A percentile compares a stretch with the other conserved stretches of the same genome.
Evolutionary conservation across 2,113 vertebrate genomes (phyloP).

Genomic region (Dascyllus trimaculatus): DNA sequence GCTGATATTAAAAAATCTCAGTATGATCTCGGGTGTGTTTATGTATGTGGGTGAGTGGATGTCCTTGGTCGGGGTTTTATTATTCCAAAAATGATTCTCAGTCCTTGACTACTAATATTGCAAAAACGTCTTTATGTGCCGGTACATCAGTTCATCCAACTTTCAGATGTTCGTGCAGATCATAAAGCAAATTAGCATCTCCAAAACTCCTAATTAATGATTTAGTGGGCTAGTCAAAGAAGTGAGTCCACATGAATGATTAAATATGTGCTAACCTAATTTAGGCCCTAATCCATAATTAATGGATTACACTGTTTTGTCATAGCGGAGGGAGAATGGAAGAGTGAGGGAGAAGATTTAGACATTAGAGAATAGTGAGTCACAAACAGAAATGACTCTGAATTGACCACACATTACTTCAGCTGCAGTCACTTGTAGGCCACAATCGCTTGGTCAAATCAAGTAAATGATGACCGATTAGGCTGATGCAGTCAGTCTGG

Average conservation of each 20-base stretch:
- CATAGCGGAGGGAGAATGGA: constrained; percentile 32
- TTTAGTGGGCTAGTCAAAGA: constrained; percentile 71
- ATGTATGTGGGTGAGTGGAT: background rate
- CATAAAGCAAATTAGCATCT: constrained; percentile 69
- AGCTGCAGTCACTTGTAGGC: constrained; percentile 24
- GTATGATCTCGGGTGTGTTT: constrained; percentile 13
- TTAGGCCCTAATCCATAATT: constrained; percentile 71
- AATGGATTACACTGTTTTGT: constrained; percentile 71
- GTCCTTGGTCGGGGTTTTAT: background rate
- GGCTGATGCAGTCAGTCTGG: constrained; percentile 16
- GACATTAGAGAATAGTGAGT: constrained; percentile 32
- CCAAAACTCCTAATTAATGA: constrained; percentile 70
- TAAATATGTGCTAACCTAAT: constrained; percentile 77
- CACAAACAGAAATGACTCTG: constrained; percentile 51
- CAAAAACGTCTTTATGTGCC: background rate
- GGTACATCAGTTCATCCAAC: constrained; percentile 36
- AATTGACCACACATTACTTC: constrained; percentile 3
- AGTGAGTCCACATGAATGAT: constrained; percentile 77
- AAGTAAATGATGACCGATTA: constrained; percentile 34
- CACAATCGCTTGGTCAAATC: background rate
- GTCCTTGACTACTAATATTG: constrained; percentile 18
- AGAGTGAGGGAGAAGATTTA: constrained; percentile 24
- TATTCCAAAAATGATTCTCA: background rate
- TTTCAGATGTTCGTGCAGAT: constrained; percentile 53
- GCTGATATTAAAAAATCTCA: background rate